Conservation (phyloP, 1,140 invertebrate species). For the Diorhabda elongata region DNA sequence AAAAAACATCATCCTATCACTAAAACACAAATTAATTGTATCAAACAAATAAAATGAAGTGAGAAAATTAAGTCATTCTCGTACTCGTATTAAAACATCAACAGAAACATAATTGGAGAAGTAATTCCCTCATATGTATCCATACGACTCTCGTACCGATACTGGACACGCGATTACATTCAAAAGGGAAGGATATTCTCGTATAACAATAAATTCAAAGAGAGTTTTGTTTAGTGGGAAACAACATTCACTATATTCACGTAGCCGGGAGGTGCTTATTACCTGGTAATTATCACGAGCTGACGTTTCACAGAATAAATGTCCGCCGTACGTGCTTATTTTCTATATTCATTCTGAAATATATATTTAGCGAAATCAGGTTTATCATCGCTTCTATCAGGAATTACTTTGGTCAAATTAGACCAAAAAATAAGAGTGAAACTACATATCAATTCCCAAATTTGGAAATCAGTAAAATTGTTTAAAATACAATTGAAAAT, state of each 20-base stretch:
- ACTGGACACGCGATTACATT: conserved; percentile 30
- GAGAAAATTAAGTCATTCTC: too few relatives aligned
- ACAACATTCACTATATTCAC: conserved; percentile 25
- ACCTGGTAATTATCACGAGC: conserved; percentile 27
- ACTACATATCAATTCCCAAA: too few relatives aligned
- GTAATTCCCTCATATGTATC: not conserved
- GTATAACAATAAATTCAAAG: conserved; percentile 25
- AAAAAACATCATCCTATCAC: too few relatives aligned
- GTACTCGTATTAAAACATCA: too few relatives aligned
- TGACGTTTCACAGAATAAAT: conserved; percentile 29
- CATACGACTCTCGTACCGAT: conserved; percentile 14
- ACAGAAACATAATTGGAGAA: not conserved
- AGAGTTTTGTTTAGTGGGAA: conserved; percentile 25
- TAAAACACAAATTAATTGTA: too few relatives aligned
- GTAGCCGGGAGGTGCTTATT: conserved; percentile 21
- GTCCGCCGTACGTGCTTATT: conserved; percentile 25
- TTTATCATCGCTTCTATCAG: conserved; percentile 1
- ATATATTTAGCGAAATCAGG: conserved; percentile 8
- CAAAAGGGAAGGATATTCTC: conserved; percentile 26
- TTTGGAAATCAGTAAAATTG: too few relatives aligned
- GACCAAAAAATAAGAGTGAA: too few relatives aligned
- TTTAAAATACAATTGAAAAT: too few relatives aligned
- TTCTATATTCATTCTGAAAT: conserved; percentile 15
- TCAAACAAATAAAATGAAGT: too few relatives aligned
- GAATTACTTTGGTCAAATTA: not conserved